phyloP scores from a whole-genome alignment of 2,888 invertebrate species.

The Exocentrus adspersus region DNA sequence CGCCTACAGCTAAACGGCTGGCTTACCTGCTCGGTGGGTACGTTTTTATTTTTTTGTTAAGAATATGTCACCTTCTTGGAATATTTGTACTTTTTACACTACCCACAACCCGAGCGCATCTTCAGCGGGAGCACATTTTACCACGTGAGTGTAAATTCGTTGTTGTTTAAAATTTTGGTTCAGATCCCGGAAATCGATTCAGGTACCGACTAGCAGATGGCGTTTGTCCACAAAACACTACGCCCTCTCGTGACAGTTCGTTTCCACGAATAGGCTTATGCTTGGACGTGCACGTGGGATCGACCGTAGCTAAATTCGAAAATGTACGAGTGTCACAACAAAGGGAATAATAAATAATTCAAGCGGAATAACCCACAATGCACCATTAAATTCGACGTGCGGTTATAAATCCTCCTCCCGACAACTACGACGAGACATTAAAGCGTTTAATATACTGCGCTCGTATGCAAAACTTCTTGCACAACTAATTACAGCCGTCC shows the following conservation, averaged over 20 bases:
- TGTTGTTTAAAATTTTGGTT: too few species aligned
- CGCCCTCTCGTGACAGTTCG: too few species aligned
- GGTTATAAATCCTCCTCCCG: neutral
- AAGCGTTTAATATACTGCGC: neutral
- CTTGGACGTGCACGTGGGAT: too few species aligned
- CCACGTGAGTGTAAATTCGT: too few species aligned
- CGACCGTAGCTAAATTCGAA: too few species aligned
- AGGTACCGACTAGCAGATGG: too few species aligned
- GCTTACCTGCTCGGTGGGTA: conserved; percentile 46
- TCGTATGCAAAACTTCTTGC: neutral
- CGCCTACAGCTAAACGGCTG: conserved; percentile 44
- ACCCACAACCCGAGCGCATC: too few species aligned
- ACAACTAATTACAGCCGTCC: neutral
- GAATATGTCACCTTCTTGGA: conserved; percentile 41
- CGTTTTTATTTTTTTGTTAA: conserved; percentile 37
- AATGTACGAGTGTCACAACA: too few species aligned
- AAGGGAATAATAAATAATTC: neutral
- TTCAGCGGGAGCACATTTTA: too few species aligned
- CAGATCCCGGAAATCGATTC: too few species aligned
- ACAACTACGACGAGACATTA: neutral
- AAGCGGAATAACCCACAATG: neutral
- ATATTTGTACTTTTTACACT: conserved; percentile 36
- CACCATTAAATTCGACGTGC: neutral
- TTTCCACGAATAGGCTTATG: too few species aligned
- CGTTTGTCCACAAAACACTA: too few species aligned